phyloP scores from a whole-genome alignment of 2,888 invertebrate genomes.

The Pyrochroa serraticornis region DNA sequence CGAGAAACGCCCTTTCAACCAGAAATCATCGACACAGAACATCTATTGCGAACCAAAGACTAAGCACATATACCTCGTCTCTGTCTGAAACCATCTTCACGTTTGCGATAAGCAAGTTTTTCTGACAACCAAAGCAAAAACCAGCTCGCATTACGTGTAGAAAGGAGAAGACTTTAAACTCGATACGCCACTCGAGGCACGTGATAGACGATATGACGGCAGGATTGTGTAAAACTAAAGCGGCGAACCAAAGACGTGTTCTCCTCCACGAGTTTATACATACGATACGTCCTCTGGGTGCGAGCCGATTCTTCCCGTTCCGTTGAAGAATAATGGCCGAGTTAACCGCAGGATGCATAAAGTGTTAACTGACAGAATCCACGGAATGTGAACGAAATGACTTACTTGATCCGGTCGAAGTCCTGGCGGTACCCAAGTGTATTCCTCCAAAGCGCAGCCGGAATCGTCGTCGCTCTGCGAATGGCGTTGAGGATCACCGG shows the following conservation, averaged over 20 bases:
- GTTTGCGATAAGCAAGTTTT: no score
- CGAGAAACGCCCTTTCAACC: no score
- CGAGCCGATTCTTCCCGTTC: background rate
- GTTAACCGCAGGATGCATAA: background rate
- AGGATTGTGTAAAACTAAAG: no score
- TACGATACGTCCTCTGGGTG: no score
- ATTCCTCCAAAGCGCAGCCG: constrained; percentile 96
- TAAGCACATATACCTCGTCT: no score
- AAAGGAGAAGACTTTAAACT: constrained; percentile 23
- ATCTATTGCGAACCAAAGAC: no score
- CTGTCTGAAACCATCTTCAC: no score
- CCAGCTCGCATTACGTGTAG: constrained; percentile 18
- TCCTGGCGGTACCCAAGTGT: constrained; percentile 97
- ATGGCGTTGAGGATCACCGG: constrained; percentile 76
- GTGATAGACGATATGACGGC: constrained; percentile 25
- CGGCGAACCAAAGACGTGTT: no score
- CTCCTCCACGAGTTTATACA: no score
- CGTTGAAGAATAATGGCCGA: background rate
- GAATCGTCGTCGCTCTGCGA: constrained; percentile 97
- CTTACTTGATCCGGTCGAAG: constrained; percentile 94
- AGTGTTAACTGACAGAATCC: no score
- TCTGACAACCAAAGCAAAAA: constrained; percentile 20
- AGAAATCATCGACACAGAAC: no score
- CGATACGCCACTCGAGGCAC: constrained; percentile 25
- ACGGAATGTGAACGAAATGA: constrained; percentile 9